phyloP scores from a whole-genome alignment of 2,113 vertebrate species.

The Corydoras maculifer region DNA sequence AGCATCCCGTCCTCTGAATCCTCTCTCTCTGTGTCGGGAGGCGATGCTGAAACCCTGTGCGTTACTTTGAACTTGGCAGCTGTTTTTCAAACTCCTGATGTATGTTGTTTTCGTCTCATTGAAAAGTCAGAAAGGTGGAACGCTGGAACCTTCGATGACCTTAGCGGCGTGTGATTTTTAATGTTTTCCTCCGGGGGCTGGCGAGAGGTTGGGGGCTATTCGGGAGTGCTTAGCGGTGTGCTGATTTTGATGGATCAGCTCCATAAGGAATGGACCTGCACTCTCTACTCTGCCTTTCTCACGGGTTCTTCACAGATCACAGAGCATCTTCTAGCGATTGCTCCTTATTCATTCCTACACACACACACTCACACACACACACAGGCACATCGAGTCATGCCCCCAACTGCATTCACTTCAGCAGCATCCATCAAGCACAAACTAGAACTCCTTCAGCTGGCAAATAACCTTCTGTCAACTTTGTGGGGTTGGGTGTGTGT shows the following conservation, averaged over 20 bases:
- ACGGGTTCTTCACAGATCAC: conserved; percentile 45
- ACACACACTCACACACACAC: conserved; percentile 6
- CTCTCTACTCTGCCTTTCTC: conserved; percentile 27
- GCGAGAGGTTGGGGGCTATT: conserved; percentile 41
- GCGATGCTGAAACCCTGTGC: too few species aligned
- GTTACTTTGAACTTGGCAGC: too few species aligned
- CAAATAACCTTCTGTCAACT: conserved; percentile 42
- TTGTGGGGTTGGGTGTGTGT: too few species aligned
- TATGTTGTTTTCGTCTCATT: not conserved
- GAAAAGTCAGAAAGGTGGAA: not conserved
- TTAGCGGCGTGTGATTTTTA: conserved; percentile 29
- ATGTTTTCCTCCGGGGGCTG: conserved; percentile 26
- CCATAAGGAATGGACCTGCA: conserved; percentile 39
- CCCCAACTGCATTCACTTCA: conserved; percentile 35
- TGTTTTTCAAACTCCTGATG: too few species aligned
- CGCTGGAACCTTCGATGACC: conserved; percentile 23
- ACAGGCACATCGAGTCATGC: conserved; percentile 23
- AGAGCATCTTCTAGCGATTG: conserved; percentile 40
- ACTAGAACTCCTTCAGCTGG: conserved; percentile 45
- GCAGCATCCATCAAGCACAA: conserved; percentile 40
- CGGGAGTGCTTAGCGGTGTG: conserved; percentile 37
- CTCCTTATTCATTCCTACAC: conserved; percentile 14
- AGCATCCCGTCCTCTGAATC: too few species aligned
- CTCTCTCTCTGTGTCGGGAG: too few species aligned
- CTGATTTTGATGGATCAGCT: conserved; percentile 44